These are phyloP conservation scores for Notothenia rossii DNA, from an alignment of 2,113 vertebrate genomes.

Conservation along the genomic window DNA sequence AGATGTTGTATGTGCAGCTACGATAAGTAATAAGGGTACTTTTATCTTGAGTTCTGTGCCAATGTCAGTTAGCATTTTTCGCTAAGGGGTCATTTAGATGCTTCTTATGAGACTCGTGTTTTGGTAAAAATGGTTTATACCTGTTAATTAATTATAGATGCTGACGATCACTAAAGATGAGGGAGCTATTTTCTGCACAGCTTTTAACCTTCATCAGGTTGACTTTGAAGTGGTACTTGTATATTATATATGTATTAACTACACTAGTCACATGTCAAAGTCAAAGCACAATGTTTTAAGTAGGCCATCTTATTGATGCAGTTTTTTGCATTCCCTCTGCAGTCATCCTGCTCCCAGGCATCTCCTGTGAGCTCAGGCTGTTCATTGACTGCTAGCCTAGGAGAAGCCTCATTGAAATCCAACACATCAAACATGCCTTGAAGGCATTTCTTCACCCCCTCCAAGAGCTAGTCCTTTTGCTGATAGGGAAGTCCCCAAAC, in stretches of 20 bases:
- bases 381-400: conserved; percentile 45
- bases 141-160: too few relatives aligned
- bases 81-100: too few relatives aligned
- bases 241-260: background rate
- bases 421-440: conserved; percentile 65
- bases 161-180: background rate
- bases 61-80: too few relatives aligned
- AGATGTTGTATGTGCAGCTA: too few relatives aligned
- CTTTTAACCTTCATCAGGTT: background rate
- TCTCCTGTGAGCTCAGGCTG: conserved; percentile 58
- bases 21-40: too few relatives aligned
- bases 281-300: conserved; percentile 37
- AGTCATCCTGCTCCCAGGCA: conserved; percentile 57
- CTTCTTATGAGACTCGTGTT: too few relatives aligned
- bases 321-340: conserved; percentile 41
- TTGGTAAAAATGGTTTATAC: too few relatives aligned
- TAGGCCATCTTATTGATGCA: conserved; percentile 33
- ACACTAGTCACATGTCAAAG: background rate
- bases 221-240: background rate
- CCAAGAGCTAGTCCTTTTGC: conserved; percentile 45
- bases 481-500: conserved; percentile 24
- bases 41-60: too few relatives aligned
- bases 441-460: conserved; percentile 57
- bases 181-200: background rate
- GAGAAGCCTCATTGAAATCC: conserved; percentile 70